Percentiles rank a stretch among this genome's conserved stretches.
These are phyloP conservation scores for Perccottus glenii DNA, from an alignment of 2,113 vertebrate species.

Conservation along the genomic window DNA sequence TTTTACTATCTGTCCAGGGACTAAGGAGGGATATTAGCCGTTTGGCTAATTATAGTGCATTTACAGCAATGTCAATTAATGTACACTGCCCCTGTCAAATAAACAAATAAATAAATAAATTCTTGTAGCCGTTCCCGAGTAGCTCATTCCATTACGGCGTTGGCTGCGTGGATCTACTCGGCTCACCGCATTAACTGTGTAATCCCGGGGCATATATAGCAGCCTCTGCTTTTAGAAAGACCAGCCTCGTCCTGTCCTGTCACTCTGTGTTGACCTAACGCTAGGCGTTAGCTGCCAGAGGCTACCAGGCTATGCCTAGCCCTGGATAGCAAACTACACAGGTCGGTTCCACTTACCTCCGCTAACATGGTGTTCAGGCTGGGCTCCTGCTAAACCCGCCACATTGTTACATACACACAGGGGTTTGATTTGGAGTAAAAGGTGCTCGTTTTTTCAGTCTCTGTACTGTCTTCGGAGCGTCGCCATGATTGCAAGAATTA, in stretches of 20 bases:
- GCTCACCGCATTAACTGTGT: conserved; percentile 66
- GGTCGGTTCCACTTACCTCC: conserved; percentile 73
- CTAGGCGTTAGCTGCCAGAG: conserved; percentile 46
- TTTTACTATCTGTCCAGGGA: too few species aligned
- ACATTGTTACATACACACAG: conserved; percentile 66
- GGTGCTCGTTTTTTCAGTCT: conserved; percentile 70
- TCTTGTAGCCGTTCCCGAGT: not conserved
- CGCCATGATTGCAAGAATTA: conserved; percentile 82
- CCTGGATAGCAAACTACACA: conserved; percentile 48
- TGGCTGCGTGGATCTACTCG: conserved; percentile 45
- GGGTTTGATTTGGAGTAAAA: conserved; percentile 62
- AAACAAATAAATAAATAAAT: conserved; percentile 8
- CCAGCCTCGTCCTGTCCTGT: conserved; percentile 38
- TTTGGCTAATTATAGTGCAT: too few species aligned
- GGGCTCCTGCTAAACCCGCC: conserved; percentile 74
- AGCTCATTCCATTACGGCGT: conserved; percentile 56
- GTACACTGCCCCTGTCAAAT: too few species aligned
- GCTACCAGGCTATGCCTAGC: conserved; percentile 56
- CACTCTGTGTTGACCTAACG: conserved; percentile 73
- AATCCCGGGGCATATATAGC: conserved; percentile 68
- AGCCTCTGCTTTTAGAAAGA: conserved; percentile 30
- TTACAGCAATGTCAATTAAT: too few species aligned
- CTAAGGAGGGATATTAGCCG: too few species aligned
- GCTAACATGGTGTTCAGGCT: conserved; percentile 79
- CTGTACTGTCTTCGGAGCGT: conserved; percentile 73